Conservation (phyloP, 2,888 invertebrate species). For the Yponomeuta malinellus region DNA sequence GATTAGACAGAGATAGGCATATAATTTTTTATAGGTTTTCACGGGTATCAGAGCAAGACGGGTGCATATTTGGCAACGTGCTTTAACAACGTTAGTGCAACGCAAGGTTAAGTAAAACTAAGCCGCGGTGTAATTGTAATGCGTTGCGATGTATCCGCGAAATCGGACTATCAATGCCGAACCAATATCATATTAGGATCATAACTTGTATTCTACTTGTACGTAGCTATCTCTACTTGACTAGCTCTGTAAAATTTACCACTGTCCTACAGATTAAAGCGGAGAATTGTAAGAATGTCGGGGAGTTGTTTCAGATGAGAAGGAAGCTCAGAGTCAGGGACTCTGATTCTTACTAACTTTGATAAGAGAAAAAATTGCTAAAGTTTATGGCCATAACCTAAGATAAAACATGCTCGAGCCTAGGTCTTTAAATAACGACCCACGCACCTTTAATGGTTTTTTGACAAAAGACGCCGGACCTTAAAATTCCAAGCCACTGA, state of each 20-base stretch:
- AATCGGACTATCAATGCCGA: constrained; percentile 46
- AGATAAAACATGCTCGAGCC: no score
- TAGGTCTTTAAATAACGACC: background rate
- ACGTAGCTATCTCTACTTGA: background rate
- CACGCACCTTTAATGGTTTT: background rate
- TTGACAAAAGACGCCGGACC: background rate
- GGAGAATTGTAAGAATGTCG: no score
- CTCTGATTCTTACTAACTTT: no score
- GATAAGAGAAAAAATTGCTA: no score
- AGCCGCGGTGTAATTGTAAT: constrained; percentile 19
- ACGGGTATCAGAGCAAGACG: constrained; percentile 40
- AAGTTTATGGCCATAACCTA: no score
- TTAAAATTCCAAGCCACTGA: background rate
- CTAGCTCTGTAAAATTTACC: background rate
- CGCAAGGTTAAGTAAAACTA: constrained; percentile 22
- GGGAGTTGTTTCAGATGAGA: no score
- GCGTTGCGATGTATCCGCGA: constrained; percentile 42
- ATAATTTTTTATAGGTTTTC: background rate
- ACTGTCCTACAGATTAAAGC: no score
- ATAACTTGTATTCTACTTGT: background rate
- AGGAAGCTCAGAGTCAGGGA: no score
- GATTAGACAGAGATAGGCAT: background rate
- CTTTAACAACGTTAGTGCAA: constrained; percentile 20
- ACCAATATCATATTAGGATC: constrained; percentile 4
- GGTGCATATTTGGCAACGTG: constrained; percentile 38